Evolutionary conservation across 1,140 invertebrate species (phyloP).

Genomic region (Nymphalis io): DNA sequence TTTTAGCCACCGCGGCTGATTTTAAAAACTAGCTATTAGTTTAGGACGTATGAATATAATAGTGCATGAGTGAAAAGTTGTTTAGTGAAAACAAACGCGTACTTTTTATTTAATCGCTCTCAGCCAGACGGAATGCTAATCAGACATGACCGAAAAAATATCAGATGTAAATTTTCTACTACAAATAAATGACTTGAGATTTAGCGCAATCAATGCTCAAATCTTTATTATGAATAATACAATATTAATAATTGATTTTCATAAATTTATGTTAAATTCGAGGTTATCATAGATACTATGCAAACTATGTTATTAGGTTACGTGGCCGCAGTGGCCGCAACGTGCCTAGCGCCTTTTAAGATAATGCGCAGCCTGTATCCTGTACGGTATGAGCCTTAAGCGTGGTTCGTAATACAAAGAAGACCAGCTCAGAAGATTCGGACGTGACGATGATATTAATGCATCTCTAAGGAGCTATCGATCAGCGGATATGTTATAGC

Average conservation of each 20-base stretch:
- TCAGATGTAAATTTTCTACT: too few relatives aligned
- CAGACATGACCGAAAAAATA: too few relatives aligned
- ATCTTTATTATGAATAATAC: neutral
- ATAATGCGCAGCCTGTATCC: slow-evolving; percentile 57
- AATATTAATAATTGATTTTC: neutral
- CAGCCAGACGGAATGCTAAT: too few relatives aligned
- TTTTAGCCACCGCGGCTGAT: too few relatives aligned
- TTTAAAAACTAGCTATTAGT: too few relatives aligned
- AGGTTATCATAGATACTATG: slow-evolving; percentile 10
- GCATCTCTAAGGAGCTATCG: slow-evolving; percentile 26
- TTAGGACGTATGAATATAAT: too few relatives aligned
- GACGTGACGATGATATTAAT: slow-evolving; percentile 55
- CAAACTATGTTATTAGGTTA: slow-evolving; percentile 58
- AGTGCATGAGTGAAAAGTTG: too few relatives aligned
- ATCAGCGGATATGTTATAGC: slow-evolving; percentile 14
- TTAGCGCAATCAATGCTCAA: too few relatives aligned
- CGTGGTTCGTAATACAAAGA: slow-evolving; percentile 60
- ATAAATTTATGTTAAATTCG: neutral
- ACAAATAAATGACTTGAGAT: too few relatives aligned
- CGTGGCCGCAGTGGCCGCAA: slow-evolving; percentile 47
- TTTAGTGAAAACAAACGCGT: too few relatives aligned
- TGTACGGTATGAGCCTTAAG: slow-evolving; percentile 39
- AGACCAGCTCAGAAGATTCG: slow-evolving; percentile 51
- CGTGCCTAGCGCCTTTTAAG: slow-evolving; percentile 55
- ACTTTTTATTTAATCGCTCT: too few relatives aligned